phyloP scores from a whole-genome alignment of 2,888 invertebrate genomes.

The Agonopterix arenella region DNA sequence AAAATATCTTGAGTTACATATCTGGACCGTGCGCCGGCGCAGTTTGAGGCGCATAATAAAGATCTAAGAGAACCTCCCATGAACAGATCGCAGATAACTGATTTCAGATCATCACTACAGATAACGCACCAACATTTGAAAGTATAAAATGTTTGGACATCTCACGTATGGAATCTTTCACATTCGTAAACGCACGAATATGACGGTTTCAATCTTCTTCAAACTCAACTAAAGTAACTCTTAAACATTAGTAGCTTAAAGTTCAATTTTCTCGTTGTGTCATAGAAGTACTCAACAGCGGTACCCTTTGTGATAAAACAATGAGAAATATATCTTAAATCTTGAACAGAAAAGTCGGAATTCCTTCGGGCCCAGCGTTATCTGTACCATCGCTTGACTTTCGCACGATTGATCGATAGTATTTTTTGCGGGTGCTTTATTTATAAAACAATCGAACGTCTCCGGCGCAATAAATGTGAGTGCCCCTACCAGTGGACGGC shows the following conservation, averaged over 20 bases:
- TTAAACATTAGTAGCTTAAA: conserved; percentile 21
- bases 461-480: conserved; percentile 59
- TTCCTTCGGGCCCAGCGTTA: conserved; percentile 30
- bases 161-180: conserved; percentile 71
- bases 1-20: conserved; percentile 36
- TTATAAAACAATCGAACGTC: conserved; percentile 75
- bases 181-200: conserved; percentile 63
- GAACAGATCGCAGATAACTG: conserved; percentile 62
- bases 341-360: conserved; percentile 23
- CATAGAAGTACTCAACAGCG: conserved; percentile 7
- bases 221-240: conserved; percentile 21
- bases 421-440: conserved; percentile 72
- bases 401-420: conserved; percentile 77
- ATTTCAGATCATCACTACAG: conserved; percentile 66
- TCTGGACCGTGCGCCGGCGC: conserved; percentile 21
- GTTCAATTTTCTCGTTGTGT: conserved; percentile 23
- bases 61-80: conserved; percentile 68
- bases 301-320: conserved; percentile 16
- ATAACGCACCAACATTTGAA: conserved; percentile 68
- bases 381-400: conserved; percentile 63
- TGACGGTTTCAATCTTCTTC: conserved; percentile 39
- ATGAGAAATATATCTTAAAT: conserved; percentile 28
- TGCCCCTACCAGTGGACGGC: conserved; percentile 54
- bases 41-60: conserved; percentile 57
- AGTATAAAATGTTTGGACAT: conserved; percentile 77